Conservation (phyloP, 2,888 invertebrate species). For the Synanthedon tipuliformis region DNA sequence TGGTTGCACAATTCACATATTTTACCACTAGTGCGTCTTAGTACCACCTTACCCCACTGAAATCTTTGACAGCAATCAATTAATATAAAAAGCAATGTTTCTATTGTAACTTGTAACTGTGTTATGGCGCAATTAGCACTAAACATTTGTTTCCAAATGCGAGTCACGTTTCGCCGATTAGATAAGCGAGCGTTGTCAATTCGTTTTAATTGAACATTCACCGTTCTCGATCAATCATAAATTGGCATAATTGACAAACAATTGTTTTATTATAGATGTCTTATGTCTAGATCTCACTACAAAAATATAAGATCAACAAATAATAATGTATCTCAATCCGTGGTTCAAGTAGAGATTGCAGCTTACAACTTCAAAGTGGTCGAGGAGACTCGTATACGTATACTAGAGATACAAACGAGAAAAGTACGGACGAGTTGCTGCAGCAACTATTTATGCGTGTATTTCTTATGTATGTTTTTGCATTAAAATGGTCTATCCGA, state of each 20-base stretch:
- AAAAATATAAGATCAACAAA: neutral
- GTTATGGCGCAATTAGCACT: conserved; percentile 23
- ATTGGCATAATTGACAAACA: neutral
- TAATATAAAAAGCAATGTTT: conserved; percentile 31
- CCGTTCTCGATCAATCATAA: conserved; percentile 1
- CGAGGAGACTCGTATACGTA: conserved; percentile 9
- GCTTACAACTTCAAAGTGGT: conserved; percentile 10
- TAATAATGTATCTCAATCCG: neutral
- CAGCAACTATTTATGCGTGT: neutral
- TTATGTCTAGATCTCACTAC: neutral
- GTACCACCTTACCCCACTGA: conserved; percentile 10
- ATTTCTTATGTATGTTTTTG: neutral
- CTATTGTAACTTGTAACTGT: neutral
- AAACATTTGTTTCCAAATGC: conserved; percentile 8
- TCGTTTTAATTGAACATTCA: conserved; percentile 1
- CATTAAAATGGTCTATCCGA: neutral
- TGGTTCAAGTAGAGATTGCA: neutral
- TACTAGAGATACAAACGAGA: conserved; percentile 4
- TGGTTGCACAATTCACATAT: too few species aligned
- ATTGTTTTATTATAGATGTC: neutral
- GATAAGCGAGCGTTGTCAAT: conserved; percentile 2
- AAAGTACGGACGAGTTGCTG: neutral
- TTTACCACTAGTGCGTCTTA: too few species aligned
- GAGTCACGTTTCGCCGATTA: conserved; percentile 11
- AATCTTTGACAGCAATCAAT: conserved; percentile 43